Evolutionary conservation across 1,140 invertebrate genomes (phyloP), one percentile per base, ranked within the genome.

Genomic region (Pogonomyrmex barbatus): DNA sequence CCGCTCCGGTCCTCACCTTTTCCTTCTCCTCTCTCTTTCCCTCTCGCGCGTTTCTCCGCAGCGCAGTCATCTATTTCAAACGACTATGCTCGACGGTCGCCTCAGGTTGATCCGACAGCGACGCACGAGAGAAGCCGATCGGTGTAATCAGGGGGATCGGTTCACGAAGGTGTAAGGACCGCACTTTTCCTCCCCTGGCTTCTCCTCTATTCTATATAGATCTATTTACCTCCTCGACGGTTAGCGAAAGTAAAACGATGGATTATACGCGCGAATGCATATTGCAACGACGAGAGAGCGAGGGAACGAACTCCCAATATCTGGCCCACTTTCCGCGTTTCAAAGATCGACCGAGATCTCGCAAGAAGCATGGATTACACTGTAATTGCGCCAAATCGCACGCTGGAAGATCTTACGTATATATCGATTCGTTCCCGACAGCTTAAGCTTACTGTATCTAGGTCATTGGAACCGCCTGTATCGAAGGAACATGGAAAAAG

Each of bases 331-430:
- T 47, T 54, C 9, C n/a, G 12, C 42, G 8, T 83, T 39, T 83
- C 68, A 47, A 36, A 73, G 70, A 63, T 50, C 73, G 8, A 56
- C 33, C 42, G 68, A 50, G n/a, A 81, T 47, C 30, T 56, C 68
- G 75, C 71, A 79, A 33, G 70, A 6, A 79, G 30, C n/a, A 17
- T 24, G 88, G 87, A 89, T 89, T 81, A 71, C 42, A 33, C n/a
- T 56, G 84, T 87, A 83, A 87, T 87, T 87, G 84, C 87, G 65
- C 36, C 30, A 62, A 89, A 78, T 89, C 78, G 84, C 76, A 33
- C 33, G 65, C 81, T 68, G 60, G 47, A 85, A 87, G 73, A 89
- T 89, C 78, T 81, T 81, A 56, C n/a, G 8, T 62, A 50, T 60
- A 83, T 60, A 83, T 73, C 83, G 77, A 70, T 33, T 39, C 45